A percentile compares a stretch with the other conserved stretches of the same genome.
Conservation (phyloP, 2,113 vertebrate genomes). For the Petroica traversi region DNA sequence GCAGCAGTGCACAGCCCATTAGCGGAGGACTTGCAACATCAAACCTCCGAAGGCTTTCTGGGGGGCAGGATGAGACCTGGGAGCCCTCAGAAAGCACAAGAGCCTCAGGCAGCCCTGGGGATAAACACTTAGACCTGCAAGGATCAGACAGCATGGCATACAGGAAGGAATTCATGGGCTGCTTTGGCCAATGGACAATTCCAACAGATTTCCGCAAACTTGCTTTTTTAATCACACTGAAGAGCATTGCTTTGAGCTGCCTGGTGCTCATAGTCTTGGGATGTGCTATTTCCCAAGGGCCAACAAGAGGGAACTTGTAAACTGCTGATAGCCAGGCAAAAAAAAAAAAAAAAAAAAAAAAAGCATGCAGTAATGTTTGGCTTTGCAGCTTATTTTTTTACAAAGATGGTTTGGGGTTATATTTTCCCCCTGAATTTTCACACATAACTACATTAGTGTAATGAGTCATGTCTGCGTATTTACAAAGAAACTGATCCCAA, state of each 20-base stretch:
- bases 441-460: background rate
- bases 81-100: background rate
- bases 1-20: background rate
- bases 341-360: background rate
- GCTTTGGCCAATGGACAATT: background rate
- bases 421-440: conserved; percentile 33
- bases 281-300: background rate
- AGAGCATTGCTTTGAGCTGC: background rate
- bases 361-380: background rate
- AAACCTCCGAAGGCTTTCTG: background rate
- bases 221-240: background rate
- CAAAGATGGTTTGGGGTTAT: background rate
- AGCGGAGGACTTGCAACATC: background rate
- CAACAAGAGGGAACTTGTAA: conserved; percentile 20
- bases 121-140: background rate
- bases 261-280: background rate
- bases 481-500: conserved; percentile 21
- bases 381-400: conserved; percentile 4
- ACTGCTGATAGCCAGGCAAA: conserved; percentile 1
- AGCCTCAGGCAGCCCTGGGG: background rate
- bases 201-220: background rate
- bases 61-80: background rate
- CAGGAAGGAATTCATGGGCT: background rate
- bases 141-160: rapidly evolving
- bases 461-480: conserved; percentile 29